phyloP scores from a whole-genome alignment of 2,888 invertebrate species.

The Drosophila anceps region DNA sequence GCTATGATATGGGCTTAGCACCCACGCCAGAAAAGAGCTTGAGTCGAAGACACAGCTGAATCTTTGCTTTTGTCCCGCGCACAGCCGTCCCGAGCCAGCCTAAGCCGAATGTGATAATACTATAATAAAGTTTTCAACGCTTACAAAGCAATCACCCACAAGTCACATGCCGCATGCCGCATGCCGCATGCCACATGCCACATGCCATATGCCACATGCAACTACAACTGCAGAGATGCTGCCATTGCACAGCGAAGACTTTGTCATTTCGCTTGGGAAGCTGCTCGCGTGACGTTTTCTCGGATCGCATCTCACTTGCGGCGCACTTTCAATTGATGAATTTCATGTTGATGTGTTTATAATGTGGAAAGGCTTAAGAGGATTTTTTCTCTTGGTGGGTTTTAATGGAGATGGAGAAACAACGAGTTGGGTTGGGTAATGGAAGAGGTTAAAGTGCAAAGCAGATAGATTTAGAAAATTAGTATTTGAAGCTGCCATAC shows the following conservation, averaged over 20 bases:
- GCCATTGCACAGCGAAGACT: constrained; percentile 37
- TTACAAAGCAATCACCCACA: constrained; percentile 49
- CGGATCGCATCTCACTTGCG: constrained; percentile 34
- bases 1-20: background rate
- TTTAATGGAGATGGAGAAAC: background rate
- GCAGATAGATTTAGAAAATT: background rate
- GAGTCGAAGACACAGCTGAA: constrained; percentile 54
- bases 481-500: too few species aligned
- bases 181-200: constrained; percentile 17
- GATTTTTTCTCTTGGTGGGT: constrained; percentile 11
- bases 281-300: constrained; percentile 58
- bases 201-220: constrained; percentile 18
- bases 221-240: constrained; percentile 18
- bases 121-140: constrained; percentile 74
- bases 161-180: constrained; percentile 28
- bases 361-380: constrained; percentile 39
- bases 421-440: background rate
- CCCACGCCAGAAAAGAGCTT: constrained; percentile 23
- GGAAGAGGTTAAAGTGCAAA: background rate
- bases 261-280: constrained; percentile 54
- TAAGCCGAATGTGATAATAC: constrained; percentile 52
- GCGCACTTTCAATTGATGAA: constrained; percentile 57
- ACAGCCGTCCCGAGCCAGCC: background rate
- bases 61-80: constrained; percentile 26
- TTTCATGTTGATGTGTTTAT: constrained; percentile 62